phyloP scores from a whole-genome alignment of 2,797 vertebrate genomes.

The Gymnothorax reevesii region DNA sequence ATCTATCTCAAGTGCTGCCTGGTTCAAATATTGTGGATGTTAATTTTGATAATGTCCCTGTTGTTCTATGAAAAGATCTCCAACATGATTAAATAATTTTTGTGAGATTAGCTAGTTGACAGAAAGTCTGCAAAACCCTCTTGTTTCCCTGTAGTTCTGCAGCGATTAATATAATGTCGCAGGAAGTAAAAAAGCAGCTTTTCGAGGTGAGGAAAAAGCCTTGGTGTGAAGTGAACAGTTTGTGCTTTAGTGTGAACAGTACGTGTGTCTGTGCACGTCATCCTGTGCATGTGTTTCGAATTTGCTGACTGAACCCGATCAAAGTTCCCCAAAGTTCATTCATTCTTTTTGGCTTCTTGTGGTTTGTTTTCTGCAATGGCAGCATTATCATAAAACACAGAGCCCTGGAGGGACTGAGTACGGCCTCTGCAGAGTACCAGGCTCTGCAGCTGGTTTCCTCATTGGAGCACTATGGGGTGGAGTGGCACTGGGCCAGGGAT shows the following conservation, averaged over 20 bases:
- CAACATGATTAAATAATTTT: neutral
- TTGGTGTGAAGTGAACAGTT: neutral
- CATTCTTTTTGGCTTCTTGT: neutral
- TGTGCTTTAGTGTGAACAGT: neutral
- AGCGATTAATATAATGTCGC: neutral
- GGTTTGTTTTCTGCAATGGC: conserved; percentile 41
- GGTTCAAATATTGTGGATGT: neutral
- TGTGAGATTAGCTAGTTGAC: neutral
- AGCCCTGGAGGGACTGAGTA: conserved; percentile 83
- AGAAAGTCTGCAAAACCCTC: neutral
- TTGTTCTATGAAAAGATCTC: neutral
- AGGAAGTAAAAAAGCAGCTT: neutral
- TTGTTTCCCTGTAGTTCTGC: neutral
- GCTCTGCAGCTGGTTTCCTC: conserved; percentile 88
- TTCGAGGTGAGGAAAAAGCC: neutral
- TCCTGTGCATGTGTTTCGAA: neutral
- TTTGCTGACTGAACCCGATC: no score
- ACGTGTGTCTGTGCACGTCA: neutral
- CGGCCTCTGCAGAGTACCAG: conserved; percentile 89
- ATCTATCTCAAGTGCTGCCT: neutral
- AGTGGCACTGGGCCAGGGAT: conserved; percentile 93
- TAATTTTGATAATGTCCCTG: neutral
- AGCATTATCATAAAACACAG: conserved; percentile 91
- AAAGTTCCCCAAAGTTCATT: no score
- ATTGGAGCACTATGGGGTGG: conserved; percentile 92